phyloP scores from a whole-genome alignment of 2,797 vertebrate genomes.

The Pangasius krempfi region DNA sequence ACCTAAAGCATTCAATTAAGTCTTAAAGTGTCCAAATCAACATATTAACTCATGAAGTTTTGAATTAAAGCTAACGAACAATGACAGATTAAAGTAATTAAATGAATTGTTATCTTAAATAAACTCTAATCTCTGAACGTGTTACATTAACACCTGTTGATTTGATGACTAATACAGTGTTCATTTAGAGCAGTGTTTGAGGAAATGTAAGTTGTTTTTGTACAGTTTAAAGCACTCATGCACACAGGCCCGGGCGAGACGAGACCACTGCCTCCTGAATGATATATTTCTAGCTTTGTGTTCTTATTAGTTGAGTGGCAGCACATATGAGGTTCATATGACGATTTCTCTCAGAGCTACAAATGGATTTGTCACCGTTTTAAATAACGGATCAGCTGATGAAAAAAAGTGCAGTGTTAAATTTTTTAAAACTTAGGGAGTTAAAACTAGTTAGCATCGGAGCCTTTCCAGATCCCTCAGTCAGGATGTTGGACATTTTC shows the following conservation, averaged over 20 bases:
- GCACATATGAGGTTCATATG: neutral
- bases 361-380: neutral
- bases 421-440: neutral
- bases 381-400: neutral
- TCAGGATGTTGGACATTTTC: neutral
- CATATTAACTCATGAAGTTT: neutral
- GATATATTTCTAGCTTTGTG: neutral
- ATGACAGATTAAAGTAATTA: neutral
- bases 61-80: neutral
- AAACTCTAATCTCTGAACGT: neutral
- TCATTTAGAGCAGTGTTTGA: neutral
- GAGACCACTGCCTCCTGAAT: no score
- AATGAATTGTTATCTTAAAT: neutral
- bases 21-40: neutral
- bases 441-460: neutral
- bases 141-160: neutral
- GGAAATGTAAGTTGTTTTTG: neutral
- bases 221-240: neutral
- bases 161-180: neutral
- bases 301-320: neutral
- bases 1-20: neutral
- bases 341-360: neutral
- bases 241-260: neutral
- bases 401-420: neutral
- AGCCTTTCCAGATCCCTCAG: neutral